Conservation (phyloP, 1,140 invertebrate genomes). For the Coelopa frigida region DNA sequence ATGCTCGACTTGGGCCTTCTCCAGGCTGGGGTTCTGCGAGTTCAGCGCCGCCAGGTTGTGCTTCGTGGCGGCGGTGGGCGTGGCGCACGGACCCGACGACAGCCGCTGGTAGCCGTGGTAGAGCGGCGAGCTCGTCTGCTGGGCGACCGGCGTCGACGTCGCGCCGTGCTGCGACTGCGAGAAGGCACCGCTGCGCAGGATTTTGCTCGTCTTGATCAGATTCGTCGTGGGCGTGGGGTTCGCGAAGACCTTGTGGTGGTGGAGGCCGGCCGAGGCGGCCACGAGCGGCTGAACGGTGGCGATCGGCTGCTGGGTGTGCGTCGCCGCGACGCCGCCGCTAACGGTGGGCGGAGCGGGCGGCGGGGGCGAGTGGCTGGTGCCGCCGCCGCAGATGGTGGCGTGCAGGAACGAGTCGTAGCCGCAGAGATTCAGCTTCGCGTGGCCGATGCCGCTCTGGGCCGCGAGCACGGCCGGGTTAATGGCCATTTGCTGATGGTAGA, state of each 20-base stretch:
- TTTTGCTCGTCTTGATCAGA: conserved; percentile 17
- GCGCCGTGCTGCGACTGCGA: conserved; percentile 9
- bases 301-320: conserved; percentile 18
- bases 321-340: conserved; percentile 35
- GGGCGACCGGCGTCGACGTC: neutral
- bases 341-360: conserved; percentile 28
- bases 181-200: conserved; percentile 13
- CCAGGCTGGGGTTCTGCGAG: conserved; percentile 10
- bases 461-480: conserved; percentile 42
- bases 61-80: conserved; percentile 8
- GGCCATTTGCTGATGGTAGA: conserved; percentile 43
- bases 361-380: conserved; percentile 22
- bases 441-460: conserved; percentile 28
- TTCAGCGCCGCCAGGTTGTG: conserved; percentile 14
- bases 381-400: conserved; percentile 49
- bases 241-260: conserved; percentile 9
- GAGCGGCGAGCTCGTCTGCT: conserved; percentile 17
- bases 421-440: conserved; percentile 50
- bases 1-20: conserved; percentile 10
- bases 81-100: conserved; percentile 11
- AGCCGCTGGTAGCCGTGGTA: conserved; percentile 32
- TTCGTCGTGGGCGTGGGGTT: conserved; percentile 1
- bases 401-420: conserved; percentile 55
- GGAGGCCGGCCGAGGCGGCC: neutral
- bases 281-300: conserved; percentile 28